Percentiles rank a stretch among this genome's conserved stretches.
Conservation (phyloP, 2,113 vertebrate genomes). For the Trematocara zebra region DNA sequence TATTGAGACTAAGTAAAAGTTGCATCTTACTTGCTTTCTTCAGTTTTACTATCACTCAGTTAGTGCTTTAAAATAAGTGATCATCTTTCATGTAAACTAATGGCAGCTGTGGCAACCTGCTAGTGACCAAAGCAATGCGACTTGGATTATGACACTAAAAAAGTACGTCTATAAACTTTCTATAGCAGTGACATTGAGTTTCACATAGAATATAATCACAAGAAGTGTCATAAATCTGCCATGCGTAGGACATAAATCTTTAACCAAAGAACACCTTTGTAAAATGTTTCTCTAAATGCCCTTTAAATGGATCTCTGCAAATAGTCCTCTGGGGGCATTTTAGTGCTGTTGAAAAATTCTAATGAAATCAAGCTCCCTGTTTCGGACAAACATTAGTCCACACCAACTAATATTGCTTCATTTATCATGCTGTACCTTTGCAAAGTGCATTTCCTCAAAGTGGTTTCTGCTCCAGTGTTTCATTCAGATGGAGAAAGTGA, state of each 20-base stretch:
- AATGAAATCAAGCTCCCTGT: constrained; percentile 36
- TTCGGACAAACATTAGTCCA: constrained; percentile 22
- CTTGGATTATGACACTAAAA: neutral
- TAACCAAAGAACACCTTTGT: neutral
- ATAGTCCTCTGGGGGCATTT: constrained; percentile 19
- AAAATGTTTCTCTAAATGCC: neutral
- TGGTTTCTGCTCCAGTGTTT: neutral
- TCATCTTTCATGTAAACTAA: neutral
- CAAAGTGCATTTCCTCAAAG: neutral
- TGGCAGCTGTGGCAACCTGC: neutral
- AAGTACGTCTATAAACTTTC: neutral
- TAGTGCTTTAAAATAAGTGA: neutral
- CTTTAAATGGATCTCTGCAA: constrained; percentile 18
- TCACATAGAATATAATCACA: neutral
- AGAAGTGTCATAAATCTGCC: neutral
- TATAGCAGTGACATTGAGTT: neutral
- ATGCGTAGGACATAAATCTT: constrained; percentile 5
- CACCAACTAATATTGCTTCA: constrained; percentile 16
- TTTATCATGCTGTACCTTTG: constrained; percentile 20
- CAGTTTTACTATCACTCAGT: neutral
- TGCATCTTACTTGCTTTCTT: neutral
- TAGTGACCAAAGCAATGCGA: neutral
- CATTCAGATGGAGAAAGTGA: constrained; percentile 3
- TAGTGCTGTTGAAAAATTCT: constrained; percentile 2
- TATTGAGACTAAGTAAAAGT: neutral